Evolutionary conservation across 64 coral and sea anemone genomes (phyloP).

Genomic region (Cladopsammia gracilis): DNA sequence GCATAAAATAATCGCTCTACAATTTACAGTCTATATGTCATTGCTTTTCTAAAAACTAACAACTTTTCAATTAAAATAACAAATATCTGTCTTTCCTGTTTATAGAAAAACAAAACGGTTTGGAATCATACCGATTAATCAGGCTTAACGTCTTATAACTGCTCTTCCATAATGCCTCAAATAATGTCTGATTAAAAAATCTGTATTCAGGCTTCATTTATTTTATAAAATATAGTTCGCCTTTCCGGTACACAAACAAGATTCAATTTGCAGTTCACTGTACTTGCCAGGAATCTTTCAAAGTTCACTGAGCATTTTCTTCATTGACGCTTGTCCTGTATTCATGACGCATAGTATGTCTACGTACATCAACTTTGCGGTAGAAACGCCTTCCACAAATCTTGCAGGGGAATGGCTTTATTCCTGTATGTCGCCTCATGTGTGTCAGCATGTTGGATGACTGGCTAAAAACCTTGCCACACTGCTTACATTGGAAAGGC

Average conservation of each 20-base stretch:
- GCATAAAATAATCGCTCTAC: too few relatives aligned
- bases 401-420: constrained; percentile 94
- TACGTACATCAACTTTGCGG: constrained; percentile 88
- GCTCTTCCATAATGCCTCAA: too few relatives aligned
- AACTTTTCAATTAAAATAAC: too few relatives aligned
- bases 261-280: background rate
- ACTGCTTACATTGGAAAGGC: constrained; percentile 94
- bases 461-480: constrained; percentile 94
- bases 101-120: too few relatives aligned
- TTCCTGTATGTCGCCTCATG: constrained; percentile 90
- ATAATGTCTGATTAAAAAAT: background rate
- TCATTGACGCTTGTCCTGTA: constrained; percentile 58
- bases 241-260: background rate
- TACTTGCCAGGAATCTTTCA: background rate
- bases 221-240: background rate
- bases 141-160: background rate
- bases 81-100: background rate
- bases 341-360: constrained; percentile 89
- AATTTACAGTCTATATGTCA: too few relatives aligned
- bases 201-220: background rate
- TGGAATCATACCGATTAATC: background rate
- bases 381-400: constrained; percentile 91
- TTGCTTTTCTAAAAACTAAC: too few relatives aligned
- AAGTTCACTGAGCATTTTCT: background rate
- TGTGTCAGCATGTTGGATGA: constrained; percentile 95